Evolutionary conservation across 2,113 vertebrate species (phyloP), one percentile per base, ranked within the genome.

Genomic region (Phalacrocorax pelagicus): DNA sequence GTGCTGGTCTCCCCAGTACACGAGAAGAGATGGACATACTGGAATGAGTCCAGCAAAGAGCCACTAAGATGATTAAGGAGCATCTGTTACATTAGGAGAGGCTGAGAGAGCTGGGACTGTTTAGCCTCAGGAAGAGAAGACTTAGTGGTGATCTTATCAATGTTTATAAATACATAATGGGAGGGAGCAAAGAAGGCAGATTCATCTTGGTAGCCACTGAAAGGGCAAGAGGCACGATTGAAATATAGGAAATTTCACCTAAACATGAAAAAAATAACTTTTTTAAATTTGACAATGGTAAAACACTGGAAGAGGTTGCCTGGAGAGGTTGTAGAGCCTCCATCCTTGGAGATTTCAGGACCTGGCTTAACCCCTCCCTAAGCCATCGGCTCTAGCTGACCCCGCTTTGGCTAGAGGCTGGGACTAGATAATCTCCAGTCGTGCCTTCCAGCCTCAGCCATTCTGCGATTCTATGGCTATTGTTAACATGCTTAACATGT

Each of bases 51-150:
- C 94, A 38, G 38, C 38, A 63, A 78, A 92, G 83, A 74, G 42
- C n/a, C 29, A 26, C 34, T 84, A 86, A 92, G 93, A 84, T 55
- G 70, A 92, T 94, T 92, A 94, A 81, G 52, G 40, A 78, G 21
- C 69, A 74, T 81, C 62, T 93, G 70, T 63, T 85, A 15, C 42
- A 38, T 55, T 44, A 55, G 59, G 46, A 73, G 55, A 63, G 75
- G 38, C 69, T 95, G 40, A 88, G 58, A 63, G 54, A 51, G 27
- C 72, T 88, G 42, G 20, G 51, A 24, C 46, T 81, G 26, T 54
- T 92, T 70, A 88, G n/a, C 20, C 38, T 89, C 32, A 51, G 81
- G 69, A 93, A 75, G 70, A 57, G 65, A 86, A 61, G 42, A 29
- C 26, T 83, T 83, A 94, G 38, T 8, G 15, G 52, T 77, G 54